These are phyloP conservation scores for Oncorhynchus nerka DNA, from an alignment of 2,113 vertebrate genomes.

Conservation along the genomic window DNA sequence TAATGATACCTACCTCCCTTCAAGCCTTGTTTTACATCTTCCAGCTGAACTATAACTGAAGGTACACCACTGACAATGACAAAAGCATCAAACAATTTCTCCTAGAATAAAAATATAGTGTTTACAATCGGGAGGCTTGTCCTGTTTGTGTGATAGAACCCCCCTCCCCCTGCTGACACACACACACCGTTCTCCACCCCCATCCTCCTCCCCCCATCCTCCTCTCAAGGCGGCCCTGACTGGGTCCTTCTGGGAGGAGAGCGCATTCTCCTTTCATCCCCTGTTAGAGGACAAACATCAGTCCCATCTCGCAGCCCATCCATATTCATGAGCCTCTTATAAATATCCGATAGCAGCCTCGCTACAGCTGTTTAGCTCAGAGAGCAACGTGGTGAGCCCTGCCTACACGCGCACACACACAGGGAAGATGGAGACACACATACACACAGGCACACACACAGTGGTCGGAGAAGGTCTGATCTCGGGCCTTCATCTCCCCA, in stretches of 20 bases:
- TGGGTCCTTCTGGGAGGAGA: slow-evolving; percentile 70
- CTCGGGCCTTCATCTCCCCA: slow-evolving; percentile 44
- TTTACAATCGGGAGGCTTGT: slow-evolving; percentile 36
- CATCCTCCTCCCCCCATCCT: slow-evolving; percentile 63
- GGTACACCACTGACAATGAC: too few relatives aligned
- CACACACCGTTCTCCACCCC: slow-evolving; percentile 7
- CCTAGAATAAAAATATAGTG: slow-evolving; percentile 12
- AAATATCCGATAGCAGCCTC: slow-evolving; percentile 79
- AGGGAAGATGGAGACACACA: not conserved
- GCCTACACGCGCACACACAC: not conserved
- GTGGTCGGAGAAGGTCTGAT: slow-evolving; percentile 37
- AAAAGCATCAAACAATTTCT: too few relatives aligned
- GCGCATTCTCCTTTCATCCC: slow-evolving; percentile 80
- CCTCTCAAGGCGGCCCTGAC: slow-evolving; percentile 61
- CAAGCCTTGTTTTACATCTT: too few relatives aligned
- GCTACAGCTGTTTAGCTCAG: slow-evolving; percentile 76
- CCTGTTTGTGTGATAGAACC: slow-evolving; percentile 23
- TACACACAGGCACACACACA: not conserved
- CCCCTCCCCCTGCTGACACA: slow-evolving; percentile 55
- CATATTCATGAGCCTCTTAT: slow-evolving; percentile 83
- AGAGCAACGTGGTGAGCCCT: slow-evolving; percentile 49
- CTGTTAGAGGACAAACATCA: slow-evolving; percentile 85
- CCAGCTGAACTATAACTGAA: too few relatives aligned
- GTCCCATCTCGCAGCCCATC: slow-evolving; percentile 73
- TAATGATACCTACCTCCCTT: too few relatives aligned